Percentiles rank a stretch among this genome's conserved stretches.
Evolutionary conservation across 1,140 invertebrate genomes (phyloP).

Genomic region (Drosophila persimilis): DNA sequence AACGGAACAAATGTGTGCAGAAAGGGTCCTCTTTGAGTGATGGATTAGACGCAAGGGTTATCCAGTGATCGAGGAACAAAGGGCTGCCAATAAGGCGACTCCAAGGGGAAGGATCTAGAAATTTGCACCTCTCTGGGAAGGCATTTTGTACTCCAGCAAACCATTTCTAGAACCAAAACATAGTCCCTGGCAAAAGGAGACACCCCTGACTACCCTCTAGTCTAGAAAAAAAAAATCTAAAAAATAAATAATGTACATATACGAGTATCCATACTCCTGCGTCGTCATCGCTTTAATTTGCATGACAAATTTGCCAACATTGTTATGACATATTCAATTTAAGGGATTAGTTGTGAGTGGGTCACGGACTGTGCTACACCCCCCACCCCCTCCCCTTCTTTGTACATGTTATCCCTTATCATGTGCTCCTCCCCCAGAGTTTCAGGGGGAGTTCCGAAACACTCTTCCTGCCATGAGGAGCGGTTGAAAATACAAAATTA

Average conservation of each 20-base stretch:
- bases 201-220: background rate
- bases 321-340: slow-evolving; percentile 82
- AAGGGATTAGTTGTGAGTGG: slow-evolving; percentile 71
- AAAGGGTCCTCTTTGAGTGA: slow-evolving; percentile 2
- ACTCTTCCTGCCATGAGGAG: too few species aligned
- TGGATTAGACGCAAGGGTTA: slow-evolving; percentile 18
- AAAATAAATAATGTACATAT: slow-evolving; percentile 14
- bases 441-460: slow-evolving; percentile 5
- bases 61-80: background rate
- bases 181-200: too few species aligned
- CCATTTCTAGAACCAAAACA: background rate
- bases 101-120: too few species aligned
- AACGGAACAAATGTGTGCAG: slow-evolving; percentile 20
- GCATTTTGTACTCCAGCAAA: background rate
- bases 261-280: slow-evolving; percentile 21
- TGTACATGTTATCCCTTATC: slow-evolving; percentile 40
- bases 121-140: too few species aligned
- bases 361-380: slow-evolving; percentile 26
- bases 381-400: background rate
- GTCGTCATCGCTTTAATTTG: slow-evolving; percentile 79
- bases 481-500: slow-evolving; percentile 16
- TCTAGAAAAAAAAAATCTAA: background rate
- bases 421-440: slow-evolving; percentile 8
- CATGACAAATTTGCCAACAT: slow-evolving; percentile 79
- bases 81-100: too few species aligned